Conservation (phyloP, 2,888 invertebrate species). For the Luffia ferchaultella region DNA sequence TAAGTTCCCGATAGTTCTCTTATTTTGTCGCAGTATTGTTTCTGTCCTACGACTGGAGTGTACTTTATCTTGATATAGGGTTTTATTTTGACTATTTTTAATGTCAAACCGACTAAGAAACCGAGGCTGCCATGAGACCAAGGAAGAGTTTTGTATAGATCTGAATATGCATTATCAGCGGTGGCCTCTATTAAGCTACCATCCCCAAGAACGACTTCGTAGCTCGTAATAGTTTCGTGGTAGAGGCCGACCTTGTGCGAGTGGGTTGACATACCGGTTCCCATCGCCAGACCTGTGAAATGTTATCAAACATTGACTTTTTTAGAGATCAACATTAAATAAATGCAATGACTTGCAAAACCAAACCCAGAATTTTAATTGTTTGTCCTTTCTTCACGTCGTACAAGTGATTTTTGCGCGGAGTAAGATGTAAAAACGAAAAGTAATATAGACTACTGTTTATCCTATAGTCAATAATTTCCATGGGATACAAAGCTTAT, state of each 20-base stretch:
- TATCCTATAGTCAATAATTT: too few species aligned
- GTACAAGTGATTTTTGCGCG: too few species aligned
- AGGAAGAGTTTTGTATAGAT: constrained; percentile 68
- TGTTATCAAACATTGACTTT: background rate
- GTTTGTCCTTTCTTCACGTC: too few species aligned
- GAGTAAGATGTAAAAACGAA: too few species aligned
- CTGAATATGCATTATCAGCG: constrained; percentile 60
- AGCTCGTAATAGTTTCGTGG: constrained; percentile 71
- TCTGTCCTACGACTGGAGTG: constrained; percentile 68
- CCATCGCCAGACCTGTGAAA: constrained; percentile 67
- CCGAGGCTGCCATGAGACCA: constrained; percentile 75
- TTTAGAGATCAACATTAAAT: too few species aligned
- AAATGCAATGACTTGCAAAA: too few species aligned
- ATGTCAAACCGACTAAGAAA: constrained; percentile 70
- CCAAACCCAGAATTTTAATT: too few species aligned
- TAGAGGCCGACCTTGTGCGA: constrained; percentile 75
- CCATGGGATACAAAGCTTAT: too few species aligned
- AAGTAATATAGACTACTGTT: too few species aligned
- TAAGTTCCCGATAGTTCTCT: constrained; percentile 68
- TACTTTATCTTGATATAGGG: constrained; percentile 72
- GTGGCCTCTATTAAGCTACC: constrained; percentile 68
- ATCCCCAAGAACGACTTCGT: constrained; percentile 71
- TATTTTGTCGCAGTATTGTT: constrained; percentile 69
- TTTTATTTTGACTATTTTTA: constrained; percentile 69
- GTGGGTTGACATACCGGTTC: constrained; percentile 78